phyloP scores from a whole-genome alignment of 2,888 invertebrate genomes.

The Conops quadrifasciatus region DNA sequence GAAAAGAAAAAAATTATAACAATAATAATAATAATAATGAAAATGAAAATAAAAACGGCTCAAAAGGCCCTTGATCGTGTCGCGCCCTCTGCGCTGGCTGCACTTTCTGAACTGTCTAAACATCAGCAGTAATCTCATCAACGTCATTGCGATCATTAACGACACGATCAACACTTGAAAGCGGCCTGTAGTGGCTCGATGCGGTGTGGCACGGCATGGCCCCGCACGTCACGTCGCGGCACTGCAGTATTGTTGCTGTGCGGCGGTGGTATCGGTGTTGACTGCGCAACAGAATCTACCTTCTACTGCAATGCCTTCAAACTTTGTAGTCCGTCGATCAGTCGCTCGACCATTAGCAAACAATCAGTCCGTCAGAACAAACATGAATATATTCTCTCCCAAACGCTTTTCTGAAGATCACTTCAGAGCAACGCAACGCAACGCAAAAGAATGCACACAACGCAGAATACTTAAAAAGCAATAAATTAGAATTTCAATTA shows the following conservation, averaged over 20 bases:
- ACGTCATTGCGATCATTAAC: conserved; percentile 48
- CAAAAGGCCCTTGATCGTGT: neutral
- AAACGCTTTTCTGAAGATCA: neutral
- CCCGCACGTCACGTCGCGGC: neutral
- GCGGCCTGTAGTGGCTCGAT: too few species aligned
- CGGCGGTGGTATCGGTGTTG: too few species aligned
- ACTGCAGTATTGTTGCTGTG: neutral
- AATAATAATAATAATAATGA: neutral
- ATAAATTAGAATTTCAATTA: conserved; percentile 17
- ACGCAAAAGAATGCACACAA: neutral
- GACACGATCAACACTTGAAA: conserved; percentile 49
- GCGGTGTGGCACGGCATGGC: neutral
- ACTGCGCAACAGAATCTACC: neutral
- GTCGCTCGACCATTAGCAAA: conserved; percentile 2
- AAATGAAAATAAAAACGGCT: neutral
- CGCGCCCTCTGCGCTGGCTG: neutral
- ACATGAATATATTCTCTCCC: too few species aligned
- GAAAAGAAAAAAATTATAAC: neutral
- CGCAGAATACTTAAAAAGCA: conserved; percentile 10
- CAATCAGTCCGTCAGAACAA: conserved; percentile 6
- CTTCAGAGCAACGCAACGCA: neutral
- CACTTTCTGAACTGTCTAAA: conserved; percentile 6
- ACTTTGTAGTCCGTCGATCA: neutral
- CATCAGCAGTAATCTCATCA: conserved; percentile 38
- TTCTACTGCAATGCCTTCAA: conserved; percentile 7